Conservation (phyloP, 2,888 invertebrate species). For the Drosophila niveifrons region DNA sequence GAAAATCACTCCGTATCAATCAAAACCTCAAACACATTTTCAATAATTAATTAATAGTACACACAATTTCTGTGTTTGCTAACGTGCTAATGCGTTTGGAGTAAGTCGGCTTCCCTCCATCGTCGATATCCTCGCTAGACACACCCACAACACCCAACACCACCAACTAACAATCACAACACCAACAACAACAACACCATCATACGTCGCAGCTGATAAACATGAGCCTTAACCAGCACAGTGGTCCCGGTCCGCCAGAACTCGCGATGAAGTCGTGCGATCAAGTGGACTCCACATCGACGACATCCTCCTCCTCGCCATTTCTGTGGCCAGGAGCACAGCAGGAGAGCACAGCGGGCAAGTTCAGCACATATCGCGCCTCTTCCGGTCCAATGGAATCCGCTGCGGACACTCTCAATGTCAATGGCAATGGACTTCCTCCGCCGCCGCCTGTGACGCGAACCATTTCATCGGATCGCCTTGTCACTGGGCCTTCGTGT, state of each 20-base stretch:
- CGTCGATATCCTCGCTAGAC: conserved; percentile 19
- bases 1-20: conserved; percentile 9
- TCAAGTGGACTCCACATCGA: conserved; percentile 59
- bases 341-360: conserved; percentile 50
- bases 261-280: conserved; percentile 38
- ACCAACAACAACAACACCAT: conserved; percentile 27
- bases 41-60: not conserved
- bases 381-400: conserved; percentile 25
- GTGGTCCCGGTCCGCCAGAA: conserved; percentile 84
- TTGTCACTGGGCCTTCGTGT: conserved; percentile 92
- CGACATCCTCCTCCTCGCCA: not conserved
- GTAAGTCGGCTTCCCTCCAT: conserved; percentile 20
- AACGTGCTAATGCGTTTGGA: conserved; percentile 16
- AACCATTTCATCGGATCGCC: conserved; percentile 86
- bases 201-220: conserved; percentile 83
- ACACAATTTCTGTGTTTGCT: conserved; percentile 6
- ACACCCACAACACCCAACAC: conserved; percentile 8
- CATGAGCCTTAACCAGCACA: conserved; percentile 85
- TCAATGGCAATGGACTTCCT: conserved; percentile 25
- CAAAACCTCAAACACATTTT: not conserved
- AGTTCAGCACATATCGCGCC: conserved; percentile 44
- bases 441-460: conserved; percentile 77
- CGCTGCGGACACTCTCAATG: not conserved
- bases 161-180: conserved; percentile 1
- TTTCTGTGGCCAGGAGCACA: conserved; percentile 38